Evolutionary conservation across 2,888 invertebrate genomes (phyloP).

Genomic region (Drosophila falleni): DNA sequence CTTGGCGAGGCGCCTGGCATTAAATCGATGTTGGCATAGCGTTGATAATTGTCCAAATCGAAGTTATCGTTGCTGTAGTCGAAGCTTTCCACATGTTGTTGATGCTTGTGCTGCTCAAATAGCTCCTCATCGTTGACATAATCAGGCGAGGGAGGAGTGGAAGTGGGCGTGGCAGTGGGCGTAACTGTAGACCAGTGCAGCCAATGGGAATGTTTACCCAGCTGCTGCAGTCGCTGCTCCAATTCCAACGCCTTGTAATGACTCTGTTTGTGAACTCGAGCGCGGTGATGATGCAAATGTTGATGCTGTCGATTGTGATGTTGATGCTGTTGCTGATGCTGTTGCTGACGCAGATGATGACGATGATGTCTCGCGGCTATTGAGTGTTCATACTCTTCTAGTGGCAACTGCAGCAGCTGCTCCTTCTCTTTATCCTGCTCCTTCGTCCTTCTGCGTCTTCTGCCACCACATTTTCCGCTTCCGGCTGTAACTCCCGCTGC

Average conservation of each 20-base stretch:
- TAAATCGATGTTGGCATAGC: slow-evolving; percentile 60
- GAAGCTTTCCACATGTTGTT: slow-evolving; percentile 19
- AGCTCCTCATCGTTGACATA: slow-evolving; percentile 62
- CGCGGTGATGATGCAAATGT: slow-evolving; percentile 27
- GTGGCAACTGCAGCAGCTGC: slow-evolving; percentile 28
- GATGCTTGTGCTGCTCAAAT: slow-evolving; percentile 23
- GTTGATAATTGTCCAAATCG: slow-evolving; percentile 69
- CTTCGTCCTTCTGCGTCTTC: slow-evolving; percentile 1
- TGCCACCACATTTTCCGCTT: slow-evolving; percentile 2
- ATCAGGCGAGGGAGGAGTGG: slow-evolving; percentile 38
- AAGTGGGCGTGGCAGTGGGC: slow-evolving; percentile 8
- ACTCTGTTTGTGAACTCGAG: slow-evolving; percentile 38
- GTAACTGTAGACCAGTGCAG: slow-evolving; percentile 12
- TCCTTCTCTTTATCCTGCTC: neutral
- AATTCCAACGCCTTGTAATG: slow-evolving; percentile 61
- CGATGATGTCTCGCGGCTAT: slow-evolving; percentile 25
- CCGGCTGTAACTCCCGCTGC: slow-evolving; percentile 3
- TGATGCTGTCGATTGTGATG: slow-evolving; percentile 32
- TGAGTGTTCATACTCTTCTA: slow-evolving; percentile 27
- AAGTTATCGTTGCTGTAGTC: slow-evolving; percentile 50
- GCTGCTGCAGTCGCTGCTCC: slow-evolving; percentile 64
- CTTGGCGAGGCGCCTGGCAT: slow-evolving; percentile 64
- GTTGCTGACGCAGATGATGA: slow-evolving; percentile 25
- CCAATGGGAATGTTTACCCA: slow-evolving; percentile 67
- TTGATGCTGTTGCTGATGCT: too few species aligned